phyloP scores from a whole-genome alignment of 1,140 invertebrate species.

The Ganaspis sp. region DNA sequence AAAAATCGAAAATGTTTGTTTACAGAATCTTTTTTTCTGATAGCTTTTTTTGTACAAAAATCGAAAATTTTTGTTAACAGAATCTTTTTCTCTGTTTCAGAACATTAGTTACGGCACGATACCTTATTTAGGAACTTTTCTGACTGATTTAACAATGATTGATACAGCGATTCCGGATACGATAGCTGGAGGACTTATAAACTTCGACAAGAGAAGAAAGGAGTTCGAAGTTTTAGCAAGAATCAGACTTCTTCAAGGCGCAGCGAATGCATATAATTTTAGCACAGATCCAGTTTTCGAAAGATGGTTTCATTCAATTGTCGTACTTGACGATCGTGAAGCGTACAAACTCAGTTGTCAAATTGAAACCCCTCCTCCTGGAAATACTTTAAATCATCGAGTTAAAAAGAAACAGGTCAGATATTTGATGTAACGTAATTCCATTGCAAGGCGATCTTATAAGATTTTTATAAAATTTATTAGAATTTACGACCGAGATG shows the following conservation, averaged over 20 bases:
- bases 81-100: slow-evolving; percentile 59
- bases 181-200: slow-evolving; percentile 91
- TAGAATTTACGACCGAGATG: background rate
- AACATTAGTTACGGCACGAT: slow-evolving; percentile 95
- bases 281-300: slow-evolving; percentile 89
- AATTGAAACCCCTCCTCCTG: slow-evolving; percentile 85
- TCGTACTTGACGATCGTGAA: slow-evolving; percentile 92
- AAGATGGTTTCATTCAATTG: slow-evolving; percentile 93
- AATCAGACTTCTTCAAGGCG: slow-evolving; percentile 96
- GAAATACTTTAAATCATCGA: slow-evolving; percentile 67
- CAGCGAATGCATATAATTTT: slow-evolving; percentile 97
- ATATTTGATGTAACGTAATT: background rate
- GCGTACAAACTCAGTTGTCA: slow-evolving; percentile 93
- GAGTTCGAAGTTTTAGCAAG: slow-evolving; percentile 99
- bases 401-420: slow-evolving; percentile 70
- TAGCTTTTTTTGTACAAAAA: too few relatives aligned
- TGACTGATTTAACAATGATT: slow-evolving; percentile 99
- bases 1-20: too few relatives aligned
- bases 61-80: background rate
- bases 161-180: slow-evolving; percentile 96
- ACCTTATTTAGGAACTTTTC: slow-evolving; percentile 97
- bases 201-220: slow-evolving; percentile 98
- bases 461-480: too few relatives aligned
- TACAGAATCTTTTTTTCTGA: slow-evolving; percentile 20
- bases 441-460: too few relatives aligned